Base-by-base conservation (phyloP, 2,113 vertebrate genomes). In the Gymnarchus niloticus region DNA sequence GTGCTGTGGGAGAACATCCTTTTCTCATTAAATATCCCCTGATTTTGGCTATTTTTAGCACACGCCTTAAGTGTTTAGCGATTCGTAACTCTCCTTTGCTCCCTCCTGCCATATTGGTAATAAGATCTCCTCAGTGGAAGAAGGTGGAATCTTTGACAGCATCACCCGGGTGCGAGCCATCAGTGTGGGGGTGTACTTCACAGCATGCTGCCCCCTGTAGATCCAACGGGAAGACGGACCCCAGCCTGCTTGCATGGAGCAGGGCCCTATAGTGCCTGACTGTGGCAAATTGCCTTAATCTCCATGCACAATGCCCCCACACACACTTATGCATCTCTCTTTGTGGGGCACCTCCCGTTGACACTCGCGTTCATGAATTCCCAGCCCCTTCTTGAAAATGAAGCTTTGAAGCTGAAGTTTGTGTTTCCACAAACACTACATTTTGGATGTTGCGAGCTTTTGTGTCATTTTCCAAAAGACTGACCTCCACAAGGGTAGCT, bases 11-110 rank as follows among this genome's bases (percentile, higher is more conserved):
- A 95, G 95, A 96, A 97, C 97, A 98, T 97, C 96, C 96, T 96
- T 97, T 98, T 96, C 97, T 97, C 97, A 97, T 98, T 97, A 98
- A 96, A 95, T 93, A 92, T 96, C 96, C 93, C 95, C 96, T 95
- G 95, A 95, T 96, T 95, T 95, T 94, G 94, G 94, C 97, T 98
- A 97, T 97, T 97, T 97, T 98, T 97, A 97, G 96, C 95, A 93
- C 90, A 94, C 94, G 94, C 94, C 95, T 96, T 95, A 97, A 78
- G 44, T 96, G 95, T 94, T 93, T 95, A 95, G 94, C 95, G 94
- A 95, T 94, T 96, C 90, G 96, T 96, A 93, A 93, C 96, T 93
- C 89, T 91, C 93, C 96, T 94, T 95, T 88, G 88, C 90, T 91
- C 91, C 90, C 90, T 88, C 87, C 87, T 91, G 88, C 89, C 89